Conservation (phyloP, 2,113 vertebrate species). For the Tragelaphus buxtoni region DNA sequence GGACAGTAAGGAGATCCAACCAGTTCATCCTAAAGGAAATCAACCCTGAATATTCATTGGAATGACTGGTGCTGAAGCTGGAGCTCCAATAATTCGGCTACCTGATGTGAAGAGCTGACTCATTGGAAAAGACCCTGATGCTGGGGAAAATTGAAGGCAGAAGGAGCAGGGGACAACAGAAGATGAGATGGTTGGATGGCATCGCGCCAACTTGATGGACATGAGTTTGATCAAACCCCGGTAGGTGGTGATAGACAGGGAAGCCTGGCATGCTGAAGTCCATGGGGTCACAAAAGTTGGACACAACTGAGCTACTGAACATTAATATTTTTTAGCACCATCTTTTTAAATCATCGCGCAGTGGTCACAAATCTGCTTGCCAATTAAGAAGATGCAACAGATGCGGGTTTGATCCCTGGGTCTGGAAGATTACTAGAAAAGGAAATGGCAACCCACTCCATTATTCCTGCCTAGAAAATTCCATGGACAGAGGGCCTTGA, state of each 20-base stretch:
- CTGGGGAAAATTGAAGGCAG: neutral
- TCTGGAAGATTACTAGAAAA: neutral
- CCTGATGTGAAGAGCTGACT: neutral
- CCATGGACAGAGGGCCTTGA: neutral
- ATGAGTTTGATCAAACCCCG: neutral
- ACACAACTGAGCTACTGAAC: neutral
- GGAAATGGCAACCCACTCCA: neutral
- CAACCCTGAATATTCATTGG: neutral
- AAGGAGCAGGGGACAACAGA: neutral
- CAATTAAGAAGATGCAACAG: neutral
- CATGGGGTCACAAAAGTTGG: neutral
- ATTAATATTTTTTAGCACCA: neutral
- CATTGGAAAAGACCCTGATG: neutral
- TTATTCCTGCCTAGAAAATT: neutral
- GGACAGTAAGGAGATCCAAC: neutral
- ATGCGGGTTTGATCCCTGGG: neutral
- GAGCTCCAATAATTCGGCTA: neutral
- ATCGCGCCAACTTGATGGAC: neutral
- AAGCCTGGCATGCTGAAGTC: neutral
- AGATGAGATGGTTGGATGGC: neutral
- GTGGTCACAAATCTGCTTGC: neutral
- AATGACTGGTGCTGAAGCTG: neutral
- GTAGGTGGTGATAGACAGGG: neutral
- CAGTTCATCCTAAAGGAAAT: neutral
- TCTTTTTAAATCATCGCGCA: neutral